Evolutionary conservation across 2,797 vertebrate genomes (phyloP), one percentile per base, ranked within the genome.

Genomic region (Poeciliopsis infans): DNA sequence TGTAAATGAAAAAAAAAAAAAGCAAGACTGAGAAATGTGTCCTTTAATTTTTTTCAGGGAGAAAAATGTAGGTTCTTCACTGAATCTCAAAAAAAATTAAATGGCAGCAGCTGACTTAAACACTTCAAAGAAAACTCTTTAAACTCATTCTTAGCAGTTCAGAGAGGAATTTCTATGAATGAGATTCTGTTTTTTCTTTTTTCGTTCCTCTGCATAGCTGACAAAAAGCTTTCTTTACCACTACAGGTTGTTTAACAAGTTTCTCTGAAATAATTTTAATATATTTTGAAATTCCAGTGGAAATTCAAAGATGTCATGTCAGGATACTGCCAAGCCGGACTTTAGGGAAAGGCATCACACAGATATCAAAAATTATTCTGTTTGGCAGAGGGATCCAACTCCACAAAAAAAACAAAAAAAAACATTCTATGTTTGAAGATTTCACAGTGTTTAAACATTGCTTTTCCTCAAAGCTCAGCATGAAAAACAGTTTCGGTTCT

Each of bases 401-500:
- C n/a, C 28, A 12, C 15, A 23, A 75, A 36, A 53, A 8, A 41
- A 41, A 7, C 5, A 36, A 36, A 36, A 36, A 36, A 36, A 36
- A 5, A 36, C 6, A 18, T 15, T 78, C 41, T 57, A 20, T 3
- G 69, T 2, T 31, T 55, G 33, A 57, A 72, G 16, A 25, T 47
- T 75, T 68, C 75, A 78, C 39, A 45, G 39, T 18, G 72, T 25
- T 25, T 45, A 47, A 77, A 77, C 53, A 68, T 53, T 10, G 41
- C 41, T 74, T 31, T 13, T n/a, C n/a, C 53, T 45, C 53, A 55
- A 23, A 28, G 39, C 18, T 55, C 31, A 41, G 41, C 49, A 73
- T 76, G 41, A 68, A 72, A 79, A 68, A 41, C 49, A 5, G 16
- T 69, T 76, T 66, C 2, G 7, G 43, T 53, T 18, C 47, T 61